These are phyloP conservation scores for Puma concolor DNA, from an alignment of 2,113 vertebrate genomes.

Conservation along the genomic window DNA sequence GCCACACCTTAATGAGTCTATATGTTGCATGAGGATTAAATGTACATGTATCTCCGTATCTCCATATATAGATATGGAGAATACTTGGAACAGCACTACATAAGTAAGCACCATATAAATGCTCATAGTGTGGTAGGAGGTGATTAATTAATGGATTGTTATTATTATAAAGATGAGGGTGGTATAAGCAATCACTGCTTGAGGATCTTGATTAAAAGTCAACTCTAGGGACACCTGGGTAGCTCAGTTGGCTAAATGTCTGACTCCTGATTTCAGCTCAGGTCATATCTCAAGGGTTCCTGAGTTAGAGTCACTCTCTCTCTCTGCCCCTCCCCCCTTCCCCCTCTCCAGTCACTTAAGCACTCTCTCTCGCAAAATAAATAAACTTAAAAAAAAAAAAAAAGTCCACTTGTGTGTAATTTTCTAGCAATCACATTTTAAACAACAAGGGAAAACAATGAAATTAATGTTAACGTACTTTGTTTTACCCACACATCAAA, in stretches of 20 bases:
- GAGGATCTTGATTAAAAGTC: too few relatives aligned
- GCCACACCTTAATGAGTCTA: rapidly evolving
- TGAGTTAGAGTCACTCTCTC: too few relatives aligned
- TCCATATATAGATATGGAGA: rapidly evolving
- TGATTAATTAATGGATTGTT: background rate
- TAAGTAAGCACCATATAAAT: background rate
- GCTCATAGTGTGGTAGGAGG: background rate
- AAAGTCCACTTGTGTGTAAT: background rate
- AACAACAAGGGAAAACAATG: background rate
- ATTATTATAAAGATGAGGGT: background rate
- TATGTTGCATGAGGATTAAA: background rate
- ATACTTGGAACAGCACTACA: background rate
- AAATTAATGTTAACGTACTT: background rate
- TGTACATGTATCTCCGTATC: too few relatives aligned
- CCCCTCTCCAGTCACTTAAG: too few relatives aligned
- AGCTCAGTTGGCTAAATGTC: too few relatives aligned
- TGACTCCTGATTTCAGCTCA: too few relatives aligned
- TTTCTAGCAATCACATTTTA: background rate
- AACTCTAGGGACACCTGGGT: too few relatives aligned
- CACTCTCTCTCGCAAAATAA: too few relatives aligned
- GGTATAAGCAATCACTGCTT: background rate
- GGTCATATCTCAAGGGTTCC: too few relatives aligned
- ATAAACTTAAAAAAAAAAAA: too few relatives aligned
- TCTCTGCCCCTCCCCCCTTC: too few relatives aligned
- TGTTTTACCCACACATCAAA: background rate